Evolutionary conservation across 1,140 invertebrate genomes (phyloP).

Genomic region (Drosophila hydei): DNA sequence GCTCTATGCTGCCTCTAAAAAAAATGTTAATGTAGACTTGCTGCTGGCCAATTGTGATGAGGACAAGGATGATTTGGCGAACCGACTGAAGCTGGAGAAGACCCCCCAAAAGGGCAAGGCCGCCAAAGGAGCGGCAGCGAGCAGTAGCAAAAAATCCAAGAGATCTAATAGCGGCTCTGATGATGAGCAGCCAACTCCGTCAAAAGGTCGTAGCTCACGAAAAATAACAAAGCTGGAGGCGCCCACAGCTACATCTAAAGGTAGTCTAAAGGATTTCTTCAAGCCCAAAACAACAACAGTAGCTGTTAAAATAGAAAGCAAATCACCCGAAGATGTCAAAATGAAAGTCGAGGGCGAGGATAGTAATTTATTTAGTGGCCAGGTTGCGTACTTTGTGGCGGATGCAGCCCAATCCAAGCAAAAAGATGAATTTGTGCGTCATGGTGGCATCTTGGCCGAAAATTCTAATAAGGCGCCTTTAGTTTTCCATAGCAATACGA

Average conservation of each 20-base stretch:
- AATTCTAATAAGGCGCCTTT: conserved; percentile 46
- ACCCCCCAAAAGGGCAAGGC: conserved; percentile 48
- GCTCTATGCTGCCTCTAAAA: conserved; percentile 88
- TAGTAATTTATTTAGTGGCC: conserved; percentile 47
- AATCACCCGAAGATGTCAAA: neutral
- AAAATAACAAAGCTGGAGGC: conserved; percentile 38
- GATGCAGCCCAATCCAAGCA: conserved; percentile 6
- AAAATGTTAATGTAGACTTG: conserved; percentile 88
- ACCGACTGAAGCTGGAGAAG: conserved; percentile 36
- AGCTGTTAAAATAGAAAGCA: neutral
- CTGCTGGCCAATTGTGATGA: conserved; percentile 75
- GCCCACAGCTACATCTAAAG: conserved; percentile 19
- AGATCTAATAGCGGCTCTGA: conserved; percentile 28
- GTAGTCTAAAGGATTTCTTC: conserved; percentile 47
- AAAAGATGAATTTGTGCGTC: conserved; percentile 41
- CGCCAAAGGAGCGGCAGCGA: neutral
- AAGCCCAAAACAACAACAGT: conserved; percentile 5
- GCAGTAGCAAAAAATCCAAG: conserved; percentile 46
- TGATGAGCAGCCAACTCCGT: conserved; percentile 17
- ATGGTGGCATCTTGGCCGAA: conserved; percentile 49
- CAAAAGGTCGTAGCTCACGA: conserved; percentile 17
- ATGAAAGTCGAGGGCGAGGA: neutral
- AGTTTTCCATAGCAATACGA: conserved; percentile 41
- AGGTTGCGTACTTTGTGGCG: conserved; percentile 52
- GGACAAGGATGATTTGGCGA: conserved; percentile 8